phyloP scores from a whole-genome alignment of 2,113 vertebrate genomes.

The Psephotus haematonotus region DNA sequence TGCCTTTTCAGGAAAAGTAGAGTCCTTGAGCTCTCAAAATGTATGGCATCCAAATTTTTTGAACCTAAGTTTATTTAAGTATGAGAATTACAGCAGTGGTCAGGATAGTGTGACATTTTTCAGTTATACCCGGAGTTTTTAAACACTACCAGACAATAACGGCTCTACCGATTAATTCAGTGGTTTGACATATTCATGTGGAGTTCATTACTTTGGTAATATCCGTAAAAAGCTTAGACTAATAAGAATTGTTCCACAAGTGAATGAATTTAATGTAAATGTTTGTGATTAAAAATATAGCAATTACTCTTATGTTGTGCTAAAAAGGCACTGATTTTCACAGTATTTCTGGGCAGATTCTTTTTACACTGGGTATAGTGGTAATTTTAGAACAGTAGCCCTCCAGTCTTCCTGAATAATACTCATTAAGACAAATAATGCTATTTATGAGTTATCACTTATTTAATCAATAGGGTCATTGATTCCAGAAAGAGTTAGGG shows the following conservation, averaged over 20 bases:
- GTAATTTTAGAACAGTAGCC: neutral
- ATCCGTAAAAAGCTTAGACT: neutral
- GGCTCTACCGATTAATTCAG: neutral
- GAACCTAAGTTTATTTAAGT: neutral
- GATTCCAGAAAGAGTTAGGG: neutral
- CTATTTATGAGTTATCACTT: neutral
- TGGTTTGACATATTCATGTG: neutral
- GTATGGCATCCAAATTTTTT: neutral
- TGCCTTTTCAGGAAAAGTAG: neutral
- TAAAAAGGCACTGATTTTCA: neutral
- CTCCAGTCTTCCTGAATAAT: neutral
- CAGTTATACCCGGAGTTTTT: neutral
- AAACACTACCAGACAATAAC: neutral
- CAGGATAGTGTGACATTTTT: neutral
- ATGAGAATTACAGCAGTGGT: neutral
- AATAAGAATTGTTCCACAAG: neutral
- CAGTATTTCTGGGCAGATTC: neutral
- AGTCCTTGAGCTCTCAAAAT: neutral
- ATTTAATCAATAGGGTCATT: neutral
- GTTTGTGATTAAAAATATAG: neutral
- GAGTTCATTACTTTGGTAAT: neutral
- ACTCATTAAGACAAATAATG: neutral
- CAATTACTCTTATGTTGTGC: neutral
- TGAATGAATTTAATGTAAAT: neutral
- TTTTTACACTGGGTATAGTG: neutral